These are phyloP conservation scores for Sprattus sprattus DNA, from an alignment of 2,113 vertebrate genomes.

Conservation along the genomic window DNA sequence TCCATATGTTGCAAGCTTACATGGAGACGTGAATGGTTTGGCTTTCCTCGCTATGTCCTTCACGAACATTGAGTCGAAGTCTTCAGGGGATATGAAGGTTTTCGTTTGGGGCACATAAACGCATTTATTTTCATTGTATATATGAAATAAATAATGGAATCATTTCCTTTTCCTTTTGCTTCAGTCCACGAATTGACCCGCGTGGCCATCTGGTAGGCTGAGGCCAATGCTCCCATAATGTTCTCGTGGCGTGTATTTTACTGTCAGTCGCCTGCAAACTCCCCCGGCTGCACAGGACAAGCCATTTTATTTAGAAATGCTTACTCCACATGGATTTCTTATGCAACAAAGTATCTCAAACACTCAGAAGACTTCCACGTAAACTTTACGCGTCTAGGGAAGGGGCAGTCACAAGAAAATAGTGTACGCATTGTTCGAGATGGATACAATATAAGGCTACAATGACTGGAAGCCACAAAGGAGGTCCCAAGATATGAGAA, in stretches of 20 bases:
- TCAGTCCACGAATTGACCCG: not conserved
- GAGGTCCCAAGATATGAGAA: too few relatives aligned
- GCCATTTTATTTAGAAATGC: not conserved
- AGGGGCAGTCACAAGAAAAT: not conserved
- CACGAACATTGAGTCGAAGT: not conserved
- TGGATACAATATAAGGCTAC: too few relatives aligned
- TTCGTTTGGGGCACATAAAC: not conserved
- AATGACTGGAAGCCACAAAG: too few relatives aligned
- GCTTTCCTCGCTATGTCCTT: not conserved
- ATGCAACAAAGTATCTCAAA: not conserved
- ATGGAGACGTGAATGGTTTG: not conserved
- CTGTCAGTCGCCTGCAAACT: not conserved
- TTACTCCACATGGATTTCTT: not conserved
- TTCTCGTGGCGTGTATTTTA: not conserved
- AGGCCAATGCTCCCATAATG: not conserved
- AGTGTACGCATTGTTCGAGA: not conserved
- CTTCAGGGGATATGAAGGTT: not conserved
- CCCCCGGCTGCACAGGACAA: not conserved
- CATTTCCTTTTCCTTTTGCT: not conserved
- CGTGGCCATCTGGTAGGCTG: not conserved
- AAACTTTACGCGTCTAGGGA: too few relatives aligned
- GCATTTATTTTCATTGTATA: not conserved
- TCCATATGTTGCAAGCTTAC: conserved; percentile 8
- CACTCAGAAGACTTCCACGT: not conserved
- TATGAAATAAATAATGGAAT: not conserved